phyloP scores from a whole-genome alignment of 1,140 invertebrate species.

The Drosophila burlai region DNA sequence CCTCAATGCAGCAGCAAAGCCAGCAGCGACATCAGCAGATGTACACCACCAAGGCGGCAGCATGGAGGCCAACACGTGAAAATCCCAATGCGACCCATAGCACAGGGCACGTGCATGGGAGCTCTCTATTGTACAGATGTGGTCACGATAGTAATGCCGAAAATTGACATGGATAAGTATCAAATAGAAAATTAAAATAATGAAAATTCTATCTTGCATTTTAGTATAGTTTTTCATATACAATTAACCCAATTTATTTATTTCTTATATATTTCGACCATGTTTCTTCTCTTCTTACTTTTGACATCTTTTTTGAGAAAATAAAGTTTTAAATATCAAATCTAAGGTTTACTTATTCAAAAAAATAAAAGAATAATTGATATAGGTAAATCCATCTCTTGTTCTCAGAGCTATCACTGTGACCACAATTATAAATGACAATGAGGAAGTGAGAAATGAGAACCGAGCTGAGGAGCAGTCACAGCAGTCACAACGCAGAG shows the following conservation, averaged over 20 bases:
- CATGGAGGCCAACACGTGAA: conserved; percentile 66
- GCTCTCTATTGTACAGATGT: background rate
- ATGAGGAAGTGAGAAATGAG: conserved; percentile 32
- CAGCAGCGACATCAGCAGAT: conserved; percentile 22
- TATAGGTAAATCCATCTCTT: background rate
- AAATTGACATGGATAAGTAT: background rate
- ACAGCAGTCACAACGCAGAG: conserved; percentile 1
- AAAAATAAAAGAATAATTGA: background rate
- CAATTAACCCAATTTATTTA: background rate
- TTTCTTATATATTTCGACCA: background rate
- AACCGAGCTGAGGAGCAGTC: conserved; percentile 11
- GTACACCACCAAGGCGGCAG: conserved; percentile 24
- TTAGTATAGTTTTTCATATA: background rate
- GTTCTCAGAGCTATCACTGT: background rate
- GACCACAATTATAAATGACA: conserved; percentile 7
- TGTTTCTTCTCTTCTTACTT: background rate
- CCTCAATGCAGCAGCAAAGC: conserved; percentile 14
- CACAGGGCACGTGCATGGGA: conserved; percentile 48
- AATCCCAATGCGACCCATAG: conserved; percentile 21
- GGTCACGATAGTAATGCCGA: background rate
- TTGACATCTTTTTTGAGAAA: background rate
- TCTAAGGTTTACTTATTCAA: background rate
- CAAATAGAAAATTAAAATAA: background rate
- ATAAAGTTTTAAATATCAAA: background rate
- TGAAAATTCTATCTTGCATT: background rate